phyloP scores from a whole-genome alignment of 1,140 invertebrate species.

The Dendrolimus punctatus region DNA sequence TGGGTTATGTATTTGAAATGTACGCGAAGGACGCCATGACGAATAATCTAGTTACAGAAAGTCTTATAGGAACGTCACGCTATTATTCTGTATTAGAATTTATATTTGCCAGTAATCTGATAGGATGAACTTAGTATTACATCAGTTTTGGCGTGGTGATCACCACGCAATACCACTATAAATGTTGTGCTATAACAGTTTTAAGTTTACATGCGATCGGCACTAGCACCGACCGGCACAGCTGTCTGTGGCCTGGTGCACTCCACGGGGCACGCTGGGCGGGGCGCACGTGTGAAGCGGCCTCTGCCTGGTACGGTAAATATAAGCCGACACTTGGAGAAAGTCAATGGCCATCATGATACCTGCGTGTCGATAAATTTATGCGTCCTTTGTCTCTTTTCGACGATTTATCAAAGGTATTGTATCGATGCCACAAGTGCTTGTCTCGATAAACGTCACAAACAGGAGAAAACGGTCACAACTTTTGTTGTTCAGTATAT shows the following conservation, averaged over 20 bases:
- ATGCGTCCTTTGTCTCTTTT: conserved; percentile 67
- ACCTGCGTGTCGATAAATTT: conserved; percentile 56
- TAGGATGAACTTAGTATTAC: no score
- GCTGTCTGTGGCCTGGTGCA: conserved; percentile 10
- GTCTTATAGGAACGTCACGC: no score
- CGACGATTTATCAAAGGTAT: conserved; percentile 61
- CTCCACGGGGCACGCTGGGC: conserved; percentile 5
- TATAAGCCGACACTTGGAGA: conserved; percentile 47
- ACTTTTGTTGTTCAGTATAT: conserved; percentile 7
- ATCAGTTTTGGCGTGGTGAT: neutral
- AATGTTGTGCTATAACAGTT: conserved; percentile 2
- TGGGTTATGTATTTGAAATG: no score
- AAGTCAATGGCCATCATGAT: conserved; percentile 59
- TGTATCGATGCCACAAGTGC: conserved; percentile 17
- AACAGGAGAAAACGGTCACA: conserved; percentile 15
- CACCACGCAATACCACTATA: neutral
- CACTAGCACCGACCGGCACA: conserved; percentile 5
- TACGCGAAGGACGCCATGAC: no score
- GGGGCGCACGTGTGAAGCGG: conserved; percentile 15
- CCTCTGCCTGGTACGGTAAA: conserved; percentile 8
- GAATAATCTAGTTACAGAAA: no score
- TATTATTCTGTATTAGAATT: no score
- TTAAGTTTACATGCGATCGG: conserved; percentile 1
- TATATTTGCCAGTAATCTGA: no score
- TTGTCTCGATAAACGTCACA: conserved; percentile 10